Evolutionary conservation across 2,888 invertebrate species (phyloP), one percentile per base, ranked within the genome.

Genomic region (Tipula unca): DNA sequence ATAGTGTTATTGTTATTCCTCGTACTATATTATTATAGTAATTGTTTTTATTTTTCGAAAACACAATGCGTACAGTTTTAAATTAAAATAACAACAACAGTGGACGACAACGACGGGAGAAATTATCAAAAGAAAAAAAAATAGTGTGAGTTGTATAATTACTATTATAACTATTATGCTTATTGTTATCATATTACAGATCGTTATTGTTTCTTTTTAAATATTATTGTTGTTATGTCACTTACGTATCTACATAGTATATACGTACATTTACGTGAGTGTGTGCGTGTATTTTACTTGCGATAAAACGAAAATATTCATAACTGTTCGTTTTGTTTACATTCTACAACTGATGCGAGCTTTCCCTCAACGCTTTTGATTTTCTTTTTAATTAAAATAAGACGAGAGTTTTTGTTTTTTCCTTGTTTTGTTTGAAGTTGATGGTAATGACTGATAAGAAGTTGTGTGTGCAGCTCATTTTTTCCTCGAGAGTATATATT

Each of bases 241-340:
- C 39, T 1, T 39, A 39, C 5, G 39, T 39, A 39, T 39, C 5
- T 39, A 39, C 39, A 39, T 13, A 39, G 39, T 39, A 35, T 39
- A 10, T 39, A 48, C 48, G 39, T 39, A n/a, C 13, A 13, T 69
- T 20, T 69, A 3, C 20, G 69, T 48, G 1, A 3, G 32, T 48
- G 48, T 25, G 10, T 25, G 25, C 69, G 25, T n/a, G n/a, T n/a
- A n/a, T n/a, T n/a, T n/a, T n/a, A 32, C 3, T 6, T 6, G 32
- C 4, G 6, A 69, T 3, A 25, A 69, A 13, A 69, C 20, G 25
- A 0, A 69, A 69, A 69, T 25, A 69, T 25, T 69, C 25, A 25
- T 69, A 69, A 69, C 25, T 69, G 69, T 69, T 69, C 69, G 69
- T 69, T 69, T 69, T 69, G 69, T 69, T 69, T 69, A 69, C 69